Conservation (phyloP, 2,797 vertebrate species). For the Sandelia bainsii region DNA sequence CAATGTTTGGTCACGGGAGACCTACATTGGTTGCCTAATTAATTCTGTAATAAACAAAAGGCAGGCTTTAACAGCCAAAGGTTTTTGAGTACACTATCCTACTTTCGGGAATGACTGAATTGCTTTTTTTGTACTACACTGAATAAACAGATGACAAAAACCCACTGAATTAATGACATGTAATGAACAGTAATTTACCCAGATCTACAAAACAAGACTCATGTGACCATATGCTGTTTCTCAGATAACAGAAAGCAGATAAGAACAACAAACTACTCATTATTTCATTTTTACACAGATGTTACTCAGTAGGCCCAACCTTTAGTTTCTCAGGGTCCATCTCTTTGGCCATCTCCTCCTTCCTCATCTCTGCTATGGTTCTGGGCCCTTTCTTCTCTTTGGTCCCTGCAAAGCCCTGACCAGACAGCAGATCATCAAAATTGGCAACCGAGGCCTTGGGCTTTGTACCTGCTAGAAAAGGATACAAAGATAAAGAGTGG, state of each 20-base stretch:
- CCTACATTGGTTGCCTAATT: conserved; percentile 36
- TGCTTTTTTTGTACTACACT: conserved; percentile 25
- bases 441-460: conserved; percentile 88
- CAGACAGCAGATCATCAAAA: conserved; percentile 96
- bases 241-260: conserved; percentile 2
- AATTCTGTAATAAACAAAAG: conserved; percentile 36
- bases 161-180: conserved; percentile 2
- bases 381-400: conserved; percentile 96
- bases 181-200: conserved; percentile 8
- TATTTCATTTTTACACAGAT: background rate
- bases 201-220: conserved; percentile 15
- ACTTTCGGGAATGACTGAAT: conserved; percentile 44
- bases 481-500: conserved; percentile 13
- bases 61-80: conserved; percentile 31
- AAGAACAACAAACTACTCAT: conserved; percentile 8
- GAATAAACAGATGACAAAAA: conserved; percentile 17
- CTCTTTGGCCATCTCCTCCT: conserved; percentile 99
- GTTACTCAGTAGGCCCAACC: conserved; percentile 72
- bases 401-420: conserved; percentile 94
- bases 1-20: conserved; percentile 50
- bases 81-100: conserved; percentile 31
- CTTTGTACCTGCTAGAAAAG: conserved; percentile 85
- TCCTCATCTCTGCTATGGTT: conserved; percentile 99
- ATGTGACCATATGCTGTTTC: conserved; percentile 3
- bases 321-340: conserved; percentile 99